Evolutionary conservation across 2,888 invertebrate genomes (phyloP).

Genomic region (Drosophila merina): DNA sequence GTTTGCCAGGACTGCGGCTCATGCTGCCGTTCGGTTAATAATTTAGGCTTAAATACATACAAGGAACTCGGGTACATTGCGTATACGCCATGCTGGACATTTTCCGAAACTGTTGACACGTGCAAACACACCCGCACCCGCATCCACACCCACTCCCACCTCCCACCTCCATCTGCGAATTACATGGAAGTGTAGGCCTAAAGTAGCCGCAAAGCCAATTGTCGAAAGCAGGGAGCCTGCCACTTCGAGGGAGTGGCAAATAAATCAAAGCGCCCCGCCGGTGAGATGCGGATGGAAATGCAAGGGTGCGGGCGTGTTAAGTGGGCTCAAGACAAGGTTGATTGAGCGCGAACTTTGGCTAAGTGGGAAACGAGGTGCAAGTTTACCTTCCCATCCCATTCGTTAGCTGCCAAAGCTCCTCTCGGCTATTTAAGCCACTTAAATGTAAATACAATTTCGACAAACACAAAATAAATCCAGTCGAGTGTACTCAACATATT

Average conservation of each 20-base stretch:
- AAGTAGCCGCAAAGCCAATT: constrained; percentile 77
- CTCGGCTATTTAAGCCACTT: constrained; percentile 9
- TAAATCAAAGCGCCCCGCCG: constrained; percentile 65
- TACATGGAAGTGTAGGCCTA: constrained; percentile 26
- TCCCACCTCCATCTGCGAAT: neutral
- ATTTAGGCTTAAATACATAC: constrained; percentile 74
- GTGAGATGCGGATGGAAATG: constrained; percentile 24
- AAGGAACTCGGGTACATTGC: constrained; percentile 49
- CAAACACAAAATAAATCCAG: constrained; percentile 24
- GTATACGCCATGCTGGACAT: constrained; percentile 67
- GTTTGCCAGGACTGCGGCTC: constrained; percentile 47
- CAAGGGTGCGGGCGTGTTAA: constrained; percentile 68
- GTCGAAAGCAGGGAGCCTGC: constrained; percentile 51
- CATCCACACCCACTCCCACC: neutral
- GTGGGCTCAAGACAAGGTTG: constrained; percentile 74
- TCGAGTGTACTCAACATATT: constrained; percentile 4
- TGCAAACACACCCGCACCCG: constrained; percentile 26
- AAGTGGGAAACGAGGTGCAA: constrained; percentile 8
- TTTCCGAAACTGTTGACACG: constrained; percentile 65
- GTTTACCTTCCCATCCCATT: constrained; percentile 15
- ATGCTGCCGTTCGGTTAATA: constrained; percentile 64
- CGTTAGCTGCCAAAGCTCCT: constrained; percentile 14
- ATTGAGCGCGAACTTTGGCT: constrained; percentile 68
- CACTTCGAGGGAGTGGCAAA: constrained; percentile 49
- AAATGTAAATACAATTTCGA: constrained; percentile 41